phyloP scores from a whole-genome alignment of 2,113 vertebrate genomes.

The Ceyx melanurus region DNA sequence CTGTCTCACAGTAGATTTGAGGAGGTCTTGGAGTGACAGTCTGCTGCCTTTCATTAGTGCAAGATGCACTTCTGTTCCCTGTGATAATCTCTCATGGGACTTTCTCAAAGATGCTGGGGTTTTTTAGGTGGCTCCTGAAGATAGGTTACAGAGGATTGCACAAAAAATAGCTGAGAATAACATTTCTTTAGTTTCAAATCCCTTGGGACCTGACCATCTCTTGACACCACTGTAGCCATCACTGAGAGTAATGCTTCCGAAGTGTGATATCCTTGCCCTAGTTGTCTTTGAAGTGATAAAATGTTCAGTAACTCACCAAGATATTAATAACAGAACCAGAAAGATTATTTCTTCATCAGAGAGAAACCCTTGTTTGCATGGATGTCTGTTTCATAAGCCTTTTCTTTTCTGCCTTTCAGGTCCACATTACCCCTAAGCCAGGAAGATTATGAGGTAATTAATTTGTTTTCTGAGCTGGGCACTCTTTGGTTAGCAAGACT shows the following conservation, averaged over 20 bases:
- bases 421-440: conserved; percentile 88
- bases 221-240: background rate
- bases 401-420: conserved; percentile 70
- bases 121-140: background rate
- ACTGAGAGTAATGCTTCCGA: background rate
- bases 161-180: background rate
- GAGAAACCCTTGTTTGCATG: background rate
- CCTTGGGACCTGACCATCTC: background rate
- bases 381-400: background rate
- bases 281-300: background rate
- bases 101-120: background rate
- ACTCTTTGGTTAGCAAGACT: background rate
- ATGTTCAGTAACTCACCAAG: background rate
- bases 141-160: background rate
- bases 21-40: background rate
- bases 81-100: background rate
- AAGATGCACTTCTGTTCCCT: background rate
- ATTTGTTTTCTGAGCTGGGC: background rate
- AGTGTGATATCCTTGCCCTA: background rate
- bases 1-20: background rate
- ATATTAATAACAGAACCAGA: background rate
- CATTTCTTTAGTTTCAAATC: background rate
- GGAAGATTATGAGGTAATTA: conserved; percentile 87
- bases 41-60: background rate
- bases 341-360: background rate